These are phyloP conservation scores for Lophius piscatorius DNA, from an alignment of 2,113 vertebrate species.

Conservation along the genomic window DNA sequence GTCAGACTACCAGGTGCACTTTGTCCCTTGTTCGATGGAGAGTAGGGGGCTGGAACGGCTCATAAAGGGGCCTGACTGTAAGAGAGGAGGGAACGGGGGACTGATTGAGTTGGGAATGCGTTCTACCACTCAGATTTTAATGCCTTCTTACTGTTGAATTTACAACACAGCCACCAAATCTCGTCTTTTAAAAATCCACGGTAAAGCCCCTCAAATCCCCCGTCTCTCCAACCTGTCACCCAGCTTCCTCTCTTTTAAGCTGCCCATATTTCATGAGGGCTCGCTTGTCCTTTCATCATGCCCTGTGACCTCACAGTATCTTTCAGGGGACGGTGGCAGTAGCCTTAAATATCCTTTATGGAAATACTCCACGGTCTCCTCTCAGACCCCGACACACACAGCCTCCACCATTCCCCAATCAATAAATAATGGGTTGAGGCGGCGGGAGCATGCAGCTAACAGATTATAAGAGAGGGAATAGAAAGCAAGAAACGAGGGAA, in stretches of 20 bases:
- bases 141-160: constrained; percentile 33
- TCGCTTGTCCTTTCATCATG: constrained; percentile 53
- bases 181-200: constrained; percentile 12
- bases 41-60: constrained; percentile 35
- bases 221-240: constrained; percentile 8
- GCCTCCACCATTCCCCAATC: constrained; percentile 52
- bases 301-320: constrained; percentile 55
- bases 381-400: constrained; percentile 27
- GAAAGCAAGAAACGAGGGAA: constrained; percentile 13
- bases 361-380: constrained; percentile 61
- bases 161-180: constrained; percentile 27
- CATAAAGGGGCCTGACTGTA: constrained; percentile 23
- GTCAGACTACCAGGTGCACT: constrained; percentile 62
- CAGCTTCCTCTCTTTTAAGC: constrained; percentile 47
- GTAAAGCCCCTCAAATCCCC: constrained; percentile 23
- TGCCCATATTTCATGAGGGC: constrained; percentile 66
- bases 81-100: constrained; percentile 18
- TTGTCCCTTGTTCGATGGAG: constrained; percentile 42
- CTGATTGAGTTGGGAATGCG: constrained; percentile 1
- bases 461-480: constrained; percentile 64
- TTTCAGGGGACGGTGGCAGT: constrained; percentile 43
- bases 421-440: constrained; percentile 79
- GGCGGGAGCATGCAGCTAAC: constrained; percentile 64
- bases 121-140: constrained; percentile 21
- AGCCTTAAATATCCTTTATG: constrained; percentile 78